Evolutionary conservation across 2,797 vertebrate species (phyloP), one percentile per base, ranked within the genome.

Genomic region (Triplophysa yarkandensis): DNA sequence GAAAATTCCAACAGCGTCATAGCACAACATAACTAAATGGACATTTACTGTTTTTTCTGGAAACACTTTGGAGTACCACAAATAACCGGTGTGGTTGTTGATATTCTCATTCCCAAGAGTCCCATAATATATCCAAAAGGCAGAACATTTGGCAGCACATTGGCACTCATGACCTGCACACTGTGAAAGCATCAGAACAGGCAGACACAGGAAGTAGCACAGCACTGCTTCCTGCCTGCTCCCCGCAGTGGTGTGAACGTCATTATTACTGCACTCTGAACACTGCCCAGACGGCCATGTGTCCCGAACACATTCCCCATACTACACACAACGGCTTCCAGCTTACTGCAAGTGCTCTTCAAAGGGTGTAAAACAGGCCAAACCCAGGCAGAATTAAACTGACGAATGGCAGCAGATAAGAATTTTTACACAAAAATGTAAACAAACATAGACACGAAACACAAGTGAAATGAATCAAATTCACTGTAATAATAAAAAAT

Each of bases 371-470:
- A 92, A 90, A 86, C 90, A 89, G 90, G 89, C 88, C 89, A 89
- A 86, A 87, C 86, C 89, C 88, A 88, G 80, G 78, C 80, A 89
- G 89, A 88, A 85, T 86, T 87, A 81, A 83, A 80, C 84, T 86
- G 86, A 86, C 89, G 86, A 86, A 89, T n/a, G n/a, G 87, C 86
- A 88, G 84, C 81, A 79, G 81, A 82, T 83, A 82, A 77, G 82
- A 83, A 83, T n/a, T n/a, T n/a, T n/a, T n/a, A n/a, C n/a, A n/a
- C n/a, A n/a, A n/a, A n/a, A 23, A 25, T n/a, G 36, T 21, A 32
- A 10, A 71, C 39, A 14, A 28, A 46, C 27, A 44, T 14, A 36
- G 16, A 58, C 11, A 10, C 25, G 19, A 69, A 23, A n/a, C n/a
- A n/a, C n/a, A n/a, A n/a, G n/a, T n/a, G n/a, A n/a, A n/a, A n/a